phyloP scores from a whole-genome alignment of 2,888 invertebrate genomes.

The Standfussiana lucernea region DNA sequence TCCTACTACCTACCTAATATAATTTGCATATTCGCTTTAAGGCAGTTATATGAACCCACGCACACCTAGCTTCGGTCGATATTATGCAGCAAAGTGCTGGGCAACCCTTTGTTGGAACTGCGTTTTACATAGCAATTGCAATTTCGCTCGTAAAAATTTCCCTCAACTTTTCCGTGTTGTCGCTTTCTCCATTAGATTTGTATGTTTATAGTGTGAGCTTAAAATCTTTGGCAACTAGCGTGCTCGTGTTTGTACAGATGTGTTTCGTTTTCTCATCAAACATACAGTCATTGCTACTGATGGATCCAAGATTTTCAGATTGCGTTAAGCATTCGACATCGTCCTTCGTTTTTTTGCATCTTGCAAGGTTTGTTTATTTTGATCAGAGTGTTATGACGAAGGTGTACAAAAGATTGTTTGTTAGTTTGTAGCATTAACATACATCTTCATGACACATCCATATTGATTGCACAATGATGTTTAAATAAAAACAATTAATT shows the following conservation, averaged over 20 bases:
- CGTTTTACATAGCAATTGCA: slow-evolving; percentile 64
- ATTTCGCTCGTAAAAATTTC: slow-evolving; percentile 65
- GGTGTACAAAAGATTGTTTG: slow-evolving; percentile 17
- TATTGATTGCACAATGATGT: slow-evolving; percentile 29
- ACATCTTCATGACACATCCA: slow-evolving; percentile 19
- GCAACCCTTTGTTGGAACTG: slow-evolving; percentile 56
- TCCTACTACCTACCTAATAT: slow-evolving; percentile 82
- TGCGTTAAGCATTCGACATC: slow-evolving; percentile 74
- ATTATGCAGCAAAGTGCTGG: slow-evolving; percentile 60
- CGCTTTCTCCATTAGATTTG: slow-evolving; percentile 73
- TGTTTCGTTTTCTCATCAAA: slow-evolving; percentile 81
- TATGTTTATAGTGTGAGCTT: slow-evolving; percentile 73
- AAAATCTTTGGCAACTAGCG: slow-evolving; percentile 77
- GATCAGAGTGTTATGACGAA: slow-evolving; percentile 2
- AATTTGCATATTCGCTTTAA: slow-evolving; percentile 85
- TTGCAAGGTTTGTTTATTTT: slow-evolving; percentile 52
- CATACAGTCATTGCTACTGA: slow-evolving; percentile 72
- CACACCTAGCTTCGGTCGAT: slow-evolving; percentile 61
- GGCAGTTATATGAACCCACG: slow-evolving; percentile 80
- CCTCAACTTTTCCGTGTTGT: slow-evolving; percentile 65
- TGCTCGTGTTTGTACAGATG: slow-evolving; percentile 78
- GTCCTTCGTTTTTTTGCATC: slow-evolving; percentile 71
- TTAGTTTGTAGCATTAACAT: slow-evolving; percentile 22
- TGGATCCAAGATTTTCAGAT: slow-evolving; percentile 73
- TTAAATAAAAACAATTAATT: slow-evolving; percentile 19